Base-by-base conservation (phyloP, 1,140 invertebrate species). In the Trichomalopsis sarcophagae region DNA sequence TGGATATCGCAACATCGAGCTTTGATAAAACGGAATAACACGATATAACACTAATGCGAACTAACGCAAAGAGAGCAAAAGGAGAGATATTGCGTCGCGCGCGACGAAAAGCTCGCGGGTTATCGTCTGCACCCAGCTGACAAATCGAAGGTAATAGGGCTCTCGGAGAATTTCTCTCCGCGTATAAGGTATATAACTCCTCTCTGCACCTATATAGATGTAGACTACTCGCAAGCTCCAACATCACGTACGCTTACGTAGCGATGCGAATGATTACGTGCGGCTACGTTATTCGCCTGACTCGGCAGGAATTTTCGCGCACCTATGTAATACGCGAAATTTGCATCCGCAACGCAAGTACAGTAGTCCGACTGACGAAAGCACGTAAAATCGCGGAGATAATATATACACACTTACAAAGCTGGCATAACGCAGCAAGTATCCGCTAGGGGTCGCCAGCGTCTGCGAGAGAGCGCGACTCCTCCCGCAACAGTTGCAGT, bases 71-170 rank as follows among this genome's bases (percentile, higher is more conserved):
- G 40, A 27, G 27, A 27, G 6, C 40, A 44, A 44, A 10, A 44
- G 40, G 47, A 50, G 47, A 17, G 47, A 50, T 7, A 50, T 13
- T 14, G 0, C 47, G 5, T 50, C 47, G 14, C 10, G 13, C 27
- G 10, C 11, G 47, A 17, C 5, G 17, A 14, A 71, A 30, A 30
- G 68, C 27, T 62, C 73, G 80, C 73, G 80, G 33, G 74, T 71
- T 68, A 81, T 66, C 74, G 71, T 74, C 71, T 13, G 89, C 89
- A 91, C 87, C 87, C 88, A 90, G 87, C 90, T 91, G 91, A 91
- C 90, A 91, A 91, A 92, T 91, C 90, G 89, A 91, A 91, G 90
- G 89, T 89, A 91, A 91, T 90, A 91, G 90, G 89, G 87, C 88
- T 88, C 40, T 88, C 66, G 30, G 23, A 17, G 89, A 69, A 69